phyloP scores from a whole-genome alignment of 2,888 invertebrate species.

The Polymixis flavicincta region DNA sequence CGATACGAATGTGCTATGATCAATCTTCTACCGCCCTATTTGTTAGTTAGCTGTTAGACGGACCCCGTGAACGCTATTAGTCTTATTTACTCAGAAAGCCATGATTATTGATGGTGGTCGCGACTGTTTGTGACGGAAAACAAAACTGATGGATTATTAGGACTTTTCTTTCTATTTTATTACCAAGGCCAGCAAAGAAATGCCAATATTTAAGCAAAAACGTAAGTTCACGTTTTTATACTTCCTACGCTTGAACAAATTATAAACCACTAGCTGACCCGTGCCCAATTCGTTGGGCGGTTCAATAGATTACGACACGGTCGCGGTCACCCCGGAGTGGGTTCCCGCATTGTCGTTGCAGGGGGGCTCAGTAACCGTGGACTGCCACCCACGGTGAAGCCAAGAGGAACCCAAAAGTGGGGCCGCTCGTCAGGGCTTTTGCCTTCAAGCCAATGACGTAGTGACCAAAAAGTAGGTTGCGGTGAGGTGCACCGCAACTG shows the following conservation, averaged over 20 bases:
- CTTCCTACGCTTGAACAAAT: background rate
- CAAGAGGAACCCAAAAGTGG: too few species aligned
- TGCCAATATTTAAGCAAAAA: background rate
- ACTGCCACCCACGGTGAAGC: too few species aligned
- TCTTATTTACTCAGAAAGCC: conserved; percentile 52
- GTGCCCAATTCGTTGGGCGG: too few species aligned
- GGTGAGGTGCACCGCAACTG: too few species aligned
- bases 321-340: too few species aligned
- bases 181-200: background rate
- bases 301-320: too few species aligned
- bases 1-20: conserved; percentile 41
- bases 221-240: background rate
- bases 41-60: conserved; percentile 33
- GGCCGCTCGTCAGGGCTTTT: too few species aligned
- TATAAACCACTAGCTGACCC: too few species aligned
- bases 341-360: too few species aligned
- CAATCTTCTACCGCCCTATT: conserved; percentile 50
- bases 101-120: conserved; percentile 42
- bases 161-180: background rate
- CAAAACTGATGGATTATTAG: conserved; percentile 15
- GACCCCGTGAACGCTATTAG: conserved; percentile 57
- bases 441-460: too few species aligned
- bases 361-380: too few species aligned
- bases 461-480: too few species aligned
- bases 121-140: conserved; percentile 22